phyloP scores from a whole-genome alignment of 2,797 vertebrate species.

The Phoeniculus purpureus region DNA sequence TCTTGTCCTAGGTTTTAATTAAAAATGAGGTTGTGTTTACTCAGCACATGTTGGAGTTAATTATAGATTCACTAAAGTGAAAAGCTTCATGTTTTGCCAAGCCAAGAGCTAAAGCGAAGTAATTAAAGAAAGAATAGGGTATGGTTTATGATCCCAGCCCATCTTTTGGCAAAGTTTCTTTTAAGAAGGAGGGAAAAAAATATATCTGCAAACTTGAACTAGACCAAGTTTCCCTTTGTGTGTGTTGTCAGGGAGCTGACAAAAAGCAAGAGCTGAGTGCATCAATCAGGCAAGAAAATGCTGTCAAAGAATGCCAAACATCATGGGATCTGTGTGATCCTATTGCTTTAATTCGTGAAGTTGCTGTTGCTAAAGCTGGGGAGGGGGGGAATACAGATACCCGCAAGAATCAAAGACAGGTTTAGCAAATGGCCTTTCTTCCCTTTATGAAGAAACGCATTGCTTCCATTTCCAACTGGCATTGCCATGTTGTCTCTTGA shows the following conservation, averaged over 20 bases:
- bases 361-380: neutral
- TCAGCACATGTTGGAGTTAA: slow-evolving; percentile 73
- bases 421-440: neutral
- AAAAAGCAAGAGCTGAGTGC: neutral
- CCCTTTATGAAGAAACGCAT: neutral
- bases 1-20: slow-evolving; percentile 72
- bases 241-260: neutral
- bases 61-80: slow-evolving; percentile 72
- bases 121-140: slow-evolving; percentile 70
- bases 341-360: neutral
- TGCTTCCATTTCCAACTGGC: neutral
- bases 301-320: neutral
- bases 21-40: slow-evolving; percentile 73
- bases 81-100: slow-evolving; percentile 77
- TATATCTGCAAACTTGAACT: neutral
- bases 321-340: neutral
- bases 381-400: neutral
- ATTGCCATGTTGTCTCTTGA: neutral
- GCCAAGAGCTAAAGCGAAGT: slow-evolving; percentile 68
- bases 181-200: neutral
- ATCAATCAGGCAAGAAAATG: neutral
- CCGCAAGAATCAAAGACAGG: neutral
- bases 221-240: neutral
- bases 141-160: slow-evolving; percentile 44
- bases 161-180: slow-evolving; percentile 48